Percentiles rank a stretch among this genome's conserved stretches.
phyloP scores from a whole-genome alignment of 2,797 vertebrate species.

The Ctenopoma multispine region DNA sequence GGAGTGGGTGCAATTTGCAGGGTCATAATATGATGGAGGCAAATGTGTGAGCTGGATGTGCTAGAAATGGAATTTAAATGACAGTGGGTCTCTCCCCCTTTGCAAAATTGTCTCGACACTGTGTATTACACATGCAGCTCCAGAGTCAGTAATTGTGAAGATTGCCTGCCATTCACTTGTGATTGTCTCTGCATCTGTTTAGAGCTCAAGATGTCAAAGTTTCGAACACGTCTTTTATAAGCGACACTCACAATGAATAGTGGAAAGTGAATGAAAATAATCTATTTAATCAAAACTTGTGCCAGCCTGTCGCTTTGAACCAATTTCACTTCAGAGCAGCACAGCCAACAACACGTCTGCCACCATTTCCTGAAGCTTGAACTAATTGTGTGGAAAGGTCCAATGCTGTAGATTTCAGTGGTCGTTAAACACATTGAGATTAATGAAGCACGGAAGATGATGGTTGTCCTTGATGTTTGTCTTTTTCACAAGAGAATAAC shows the following conservation, averaged over 20 bases:
- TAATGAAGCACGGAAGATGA: background rate
- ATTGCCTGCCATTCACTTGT: slow-evolving; percentile 23
- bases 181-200: slow-evolving; percentile 27
- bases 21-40: slow-evolving; percentile 31
- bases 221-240: slow-evolving; percentile 17
- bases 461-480: background rate
- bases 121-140: background rate
- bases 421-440: slow-evolving; percentile 1
- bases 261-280: background rate
- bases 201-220: slow-evolving; percentile 6
- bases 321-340: background rate
- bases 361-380: background rate
- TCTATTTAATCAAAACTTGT: background rate
- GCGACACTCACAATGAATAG: background rate
- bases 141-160: slow-evolving; percentile 14
- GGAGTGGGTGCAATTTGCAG: slow-evolving; percentile 31
- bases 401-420: background rate
- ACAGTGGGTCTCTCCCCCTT: slow-evolving; percentile 8
- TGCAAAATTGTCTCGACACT: slow-evolving; percentile 21
- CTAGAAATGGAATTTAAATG: slow-evolving; percentile 35
- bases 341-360: background rate
- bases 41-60: slow-evolving; percentile 25
- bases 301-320: background rate
- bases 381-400: background rate
- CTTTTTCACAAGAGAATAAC: background rate